phyloP scores from a whole-genome alignment of 2,888 invertebrate species.

The Tribolium freemani region DNA sequence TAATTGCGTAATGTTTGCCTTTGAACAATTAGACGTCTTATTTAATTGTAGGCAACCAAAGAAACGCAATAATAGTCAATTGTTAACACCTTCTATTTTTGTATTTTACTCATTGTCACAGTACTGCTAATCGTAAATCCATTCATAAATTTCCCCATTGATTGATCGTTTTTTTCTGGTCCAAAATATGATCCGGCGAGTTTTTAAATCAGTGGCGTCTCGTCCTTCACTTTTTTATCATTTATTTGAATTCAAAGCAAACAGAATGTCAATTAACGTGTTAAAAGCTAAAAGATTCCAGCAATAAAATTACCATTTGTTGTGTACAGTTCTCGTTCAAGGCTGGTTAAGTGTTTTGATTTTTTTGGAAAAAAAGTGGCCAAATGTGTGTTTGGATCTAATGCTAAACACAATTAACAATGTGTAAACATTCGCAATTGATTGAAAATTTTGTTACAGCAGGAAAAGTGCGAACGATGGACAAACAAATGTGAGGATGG shows the following conservation, averaged over 20 bases:
- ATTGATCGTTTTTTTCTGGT: neutral
- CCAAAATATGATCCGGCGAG: neutral
- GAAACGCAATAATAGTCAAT: too few relatives aligned
- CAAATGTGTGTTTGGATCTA: neutral
- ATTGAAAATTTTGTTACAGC: constrained; percentile 7
- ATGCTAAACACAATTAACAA: constrained; percentile 9
- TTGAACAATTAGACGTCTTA: neutral
- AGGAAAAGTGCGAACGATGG: constrained; percentile 8
- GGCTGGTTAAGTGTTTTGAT: neutral
- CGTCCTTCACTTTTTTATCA: neutral
- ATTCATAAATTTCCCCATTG: neutral
- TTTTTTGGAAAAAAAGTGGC: neutral
- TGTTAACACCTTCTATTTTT: too few relatives aligned
- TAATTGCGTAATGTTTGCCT: neutral
- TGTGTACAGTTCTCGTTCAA: neutral
- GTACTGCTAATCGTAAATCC: neutral
- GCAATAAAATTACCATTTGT: neutral
- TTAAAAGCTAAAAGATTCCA: neutral
- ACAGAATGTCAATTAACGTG: neutral
- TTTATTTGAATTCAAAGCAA: neutral
- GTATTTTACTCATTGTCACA: too few relatives aligned
- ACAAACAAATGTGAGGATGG: neutral
- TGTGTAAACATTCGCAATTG: constrained; percentile 2
- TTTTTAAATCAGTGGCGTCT: neutral
- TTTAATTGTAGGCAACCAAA: too few relatives aligned